phyloP scores from a whole-genome alignment of 2,113 vertebrate species.

The Gasterosteus aculeatus region DNA sequence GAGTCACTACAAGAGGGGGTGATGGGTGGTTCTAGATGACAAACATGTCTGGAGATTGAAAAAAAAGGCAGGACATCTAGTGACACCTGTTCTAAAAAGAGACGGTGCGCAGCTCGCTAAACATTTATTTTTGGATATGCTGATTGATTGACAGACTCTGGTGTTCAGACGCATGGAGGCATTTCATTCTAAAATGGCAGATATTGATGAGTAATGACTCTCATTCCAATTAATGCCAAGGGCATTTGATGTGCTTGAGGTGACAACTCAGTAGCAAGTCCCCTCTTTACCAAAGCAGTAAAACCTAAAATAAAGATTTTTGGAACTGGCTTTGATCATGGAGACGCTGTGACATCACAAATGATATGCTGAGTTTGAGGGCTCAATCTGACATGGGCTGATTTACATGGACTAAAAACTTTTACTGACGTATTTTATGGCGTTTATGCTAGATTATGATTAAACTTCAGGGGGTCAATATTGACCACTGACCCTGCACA shows the following conservation, averaged over 20 bases:
- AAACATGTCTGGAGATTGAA: background rate
- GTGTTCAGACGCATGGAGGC: background rate
- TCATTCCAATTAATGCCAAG: background rate
- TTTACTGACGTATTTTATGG: background rate
- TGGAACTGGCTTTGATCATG: background rate
- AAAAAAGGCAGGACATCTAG: background rate
- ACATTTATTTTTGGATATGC: background rate
- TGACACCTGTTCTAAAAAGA: slow-evolving; percentile 1
- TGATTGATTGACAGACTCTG: background rate
- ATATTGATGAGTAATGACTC: background rate
- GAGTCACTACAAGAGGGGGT: slow-evolving; percentile 2
- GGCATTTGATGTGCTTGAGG: background rate
- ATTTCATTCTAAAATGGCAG: background rate
- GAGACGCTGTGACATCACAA: background rate
- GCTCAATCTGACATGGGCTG: background rate
- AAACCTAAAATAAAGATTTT: background rate
- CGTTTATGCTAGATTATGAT: background rate
- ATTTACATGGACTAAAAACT: background rate
- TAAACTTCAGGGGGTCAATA: background rate
- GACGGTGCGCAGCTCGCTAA: background rate
- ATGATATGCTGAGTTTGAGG: background rate
- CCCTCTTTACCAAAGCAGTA: background rate
- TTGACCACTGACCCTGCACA: background rate
- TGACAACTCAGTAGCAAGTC: background rate
- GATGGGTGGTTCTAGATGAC: background rate